These are phyloP conservation scores for Nipponia nippon DNA, from an alignment of 2,113 vertebrate species.

Conservation along the genomic window DNA sequence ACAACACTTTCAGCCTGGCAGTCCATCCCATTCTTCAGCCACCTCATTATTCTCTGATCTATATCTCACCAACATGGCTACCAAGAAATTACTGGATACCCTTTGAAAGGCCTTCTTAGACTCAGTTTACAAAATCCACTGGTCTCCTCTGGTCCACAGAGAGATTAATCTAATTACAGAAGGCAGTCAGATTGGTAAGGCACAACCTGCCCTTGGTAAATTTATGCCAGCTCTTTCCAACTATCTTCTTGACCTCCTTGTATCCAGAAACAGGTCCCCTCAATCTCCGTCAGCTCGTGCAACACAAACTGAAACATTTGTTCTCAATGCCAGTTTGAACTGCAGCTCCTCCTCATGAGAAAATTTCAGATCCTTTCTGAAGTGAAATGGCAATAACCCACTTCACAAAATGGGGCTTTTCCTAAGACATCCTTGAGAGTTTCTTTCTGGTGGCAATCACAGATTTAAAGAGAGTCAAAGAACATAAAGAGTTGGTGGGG, in stretches of 20 bases:
- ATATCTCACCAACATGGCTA: background rate
- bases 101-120: background rate
- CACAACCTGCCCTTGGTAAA: background rate
- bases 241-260: background rate
- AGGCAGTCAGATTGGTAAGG: background rate
- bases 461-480: background rate
- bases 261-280: background rate
- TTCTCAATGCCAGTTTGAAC: background rate
- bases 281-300: accelerated
- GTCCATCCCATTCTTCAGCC: background rate
- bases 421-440: background rate
- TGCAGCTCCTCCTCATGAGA: background rate
- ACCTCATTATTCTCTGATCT: background rate
- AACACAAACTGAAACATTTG: background rate
- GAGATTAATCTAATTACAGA: background rate
- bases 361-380: background rate
- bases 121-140: background rate
- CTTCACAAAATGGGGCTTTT: background rate
- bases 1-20: background rate
- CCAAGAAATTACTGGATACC: background rate
- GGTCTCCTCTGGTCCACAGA: background rate
- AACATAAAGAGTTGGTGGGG: background rate
- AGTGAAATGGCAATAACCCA: background rate
- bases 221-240: background rate
- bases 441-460: background rate